These are phyloP conservation scores for Molanna angustata DNA, from an alignment of 2,888 invertebrate genomes.

Conservation along the genomic window DNA sequence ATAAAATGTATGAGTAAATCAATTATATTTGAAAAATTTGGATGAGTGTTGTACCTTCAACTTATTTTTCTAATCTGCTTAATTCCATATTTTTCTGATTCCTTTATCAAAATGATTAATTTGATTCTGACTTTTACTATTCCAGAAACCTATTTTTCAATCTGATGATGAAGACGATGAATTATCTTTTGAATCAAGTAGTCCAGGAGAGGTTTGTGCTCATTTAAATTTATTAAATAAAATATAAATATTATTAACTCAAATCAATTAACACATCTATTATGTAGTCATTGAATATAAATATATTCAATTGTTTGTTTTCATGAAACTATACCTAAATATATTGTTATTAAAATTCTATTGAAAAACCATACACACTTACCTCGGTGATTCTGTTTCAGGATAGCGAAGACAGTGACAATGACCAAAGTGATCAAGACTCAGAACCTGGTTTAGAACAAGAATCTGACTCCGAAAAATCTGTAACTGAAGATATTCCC, in stretches of 20 bases:
- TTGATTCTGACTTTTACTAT: background rate
- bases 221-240: no score
- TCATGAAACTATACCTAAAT: no score
- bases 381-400: conserved; percentile 2
- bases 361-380: conserved; percentile 42
- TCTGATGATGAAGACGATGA: conserved; percentile 55
- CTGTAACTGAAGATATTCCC: conserved; percentile 36
- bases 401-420: conserved; percentile 36
- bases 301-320: no score
- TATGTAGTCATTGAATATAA: no score
- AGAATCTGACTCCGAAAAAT: no score
- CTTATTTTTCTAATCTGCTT: background rate
- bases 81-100: background rate
- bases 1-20: no score
- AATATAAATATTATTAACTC: no score
- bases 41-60: background rate
- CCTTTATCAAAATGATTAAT: background rate
- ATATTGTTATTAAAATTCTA: no score
- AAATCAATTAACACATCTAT: no score
- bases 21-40: no score
- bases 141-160: conserved; percentile 53
- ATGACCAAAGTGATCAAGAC: conserved; percentile 39
- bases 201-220: conserved; percentile 24
- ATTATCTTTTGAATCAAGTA: conserved; percentile 30
- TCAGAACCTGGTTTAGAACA: conserved; percentile 37